Conservation (phyloP, 2,888 invertebrate genomes). For the Leucophenga montana region DNA sequence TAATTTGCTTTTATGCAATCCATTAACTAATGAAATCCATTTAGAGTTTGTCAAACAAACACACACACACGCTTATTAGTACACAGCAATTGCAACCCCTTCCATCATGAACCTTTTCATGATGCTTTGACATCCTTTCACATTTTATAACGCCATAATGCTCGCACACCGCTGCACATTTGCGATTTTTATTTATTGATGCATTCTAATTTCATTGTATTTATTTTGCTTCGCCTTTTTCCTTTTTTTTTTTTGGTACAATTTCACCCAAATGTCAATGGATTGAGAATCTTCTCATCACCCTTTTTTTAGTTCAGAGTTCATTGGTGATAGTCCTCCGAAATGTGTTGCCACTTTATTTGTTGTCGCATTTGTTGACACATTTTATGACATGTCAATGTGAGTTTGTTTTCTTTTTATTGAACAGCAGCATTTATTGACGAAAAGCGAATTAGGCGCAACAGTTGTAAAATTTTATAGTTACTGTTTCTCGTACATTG, state of each 20-base stretch:
- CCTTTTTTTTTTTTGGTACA: slow-evolving; percentile 45
- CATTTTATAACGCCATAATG: slow-evolving; percentile 29
- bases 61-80: too few relatives aligned
- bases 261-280: slow-evolving; percentile 53
- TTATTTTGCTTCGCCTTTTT: slow-evolving; percentile 22
- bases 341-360: too few relatives aligned
- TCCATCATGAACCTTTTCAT: too few relatives aligned
- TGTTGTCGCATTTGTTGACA: slow-evolving; percentile 37
- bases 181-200: slow-evolving; percentile 42
- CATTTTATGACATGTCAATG: slow-evolving; percentile 61
- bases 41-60: background rate
- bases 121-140: slow-evolving; percentile 6
- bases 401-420: slow-evolving; percentile 45
- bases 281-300: background rate
- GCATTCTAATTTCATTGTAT: slow-evolving; percentile 63
- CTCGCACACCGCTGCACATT: slow-evolving; percentile 22
- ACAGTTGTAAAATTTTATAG: slow-evolving; percentile 62
- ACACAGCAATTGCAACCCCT: slow-evolving; percentile 6
- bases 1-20: slow-evolving; percentile 35
- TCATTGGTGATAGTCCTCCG: too few relatives aligned
- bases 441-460: slow-evolving; percentile 41
- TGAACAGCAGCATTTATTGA: slow-evolving; percentile 52
- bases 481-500: background rate
- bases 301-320: background rate
- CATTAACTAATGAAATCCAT: slow-evolving; percentile 59